Percentiles rank a stretch among this genome's conserved stretches.
Evolutionary conservation across 2,113 vertebrate species (phyloP).

Genomic region (Pipa parva): DNA sequence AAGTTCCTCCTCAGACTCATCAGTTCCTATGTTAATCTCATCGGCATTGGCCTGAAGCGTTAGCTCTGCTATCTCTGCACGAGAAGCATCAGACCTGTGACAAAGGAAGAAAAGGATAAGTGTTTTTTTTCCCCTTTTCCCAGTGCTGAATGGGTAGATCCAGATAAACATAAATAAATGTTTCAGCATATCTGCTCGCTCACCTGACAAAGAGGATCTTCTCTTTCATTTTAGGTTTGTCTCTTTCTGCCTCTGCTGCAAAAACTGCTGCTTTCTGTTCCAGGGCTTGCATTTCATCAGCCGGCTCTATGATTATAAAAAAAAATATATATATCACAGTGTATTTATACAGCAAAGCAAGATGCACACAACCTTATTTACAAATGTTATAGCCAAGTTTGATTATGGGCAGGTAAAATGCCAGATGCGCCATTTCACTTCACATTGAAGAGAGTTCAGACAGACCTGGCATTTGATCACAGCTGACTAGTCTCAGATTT

Average conservation of each 20-base stretch:
- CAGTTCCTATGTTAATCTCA: conserved; percentile 82
- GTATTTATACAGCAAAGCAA: not conserved
- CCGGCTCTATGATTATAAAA: conserved; percentile 17
- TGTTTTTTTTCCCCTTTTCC: no score
- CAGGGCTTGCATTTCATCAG: conserved; percentile 87
- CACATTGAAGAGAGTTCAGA: no score
- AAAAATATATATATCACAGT: not conserved
- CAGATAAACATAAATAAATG: no score
- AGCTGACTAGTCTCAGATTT: no score
- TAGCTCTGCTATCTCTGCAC: conserved; percentile 79
- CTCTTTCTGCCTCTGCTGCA: conserved; percentile 76
- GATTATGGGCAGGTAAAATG: no score
- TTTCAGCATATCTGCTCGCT: not conserved
- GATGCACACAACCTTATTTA: no score
- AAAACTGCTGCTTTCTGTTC: conserved; percentile 84
- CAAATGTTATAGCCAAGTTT: no score
- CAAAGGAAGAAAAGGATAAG: accelerated
- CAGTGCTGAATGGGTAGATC: no score
- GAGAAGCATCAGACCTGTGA: conserved; percentile 79
- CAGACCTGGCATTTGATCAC: no score
- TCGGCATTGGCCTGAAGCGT: conserved; percentile 84
- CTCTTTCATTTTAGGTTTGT: conserved; percentile 80
- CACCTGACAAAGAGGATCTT: conserved; percentile 90
- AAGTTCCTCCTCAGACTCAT: conserved; percentile 70
- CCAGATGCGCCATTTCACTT: no score